Percentiles rank a stretch among this genome's conserved stretches.
Evolutionary conservation across 1,140 invertebrate species (phyloP).

Genomic region (Chrysoperla carnea): DNA sequence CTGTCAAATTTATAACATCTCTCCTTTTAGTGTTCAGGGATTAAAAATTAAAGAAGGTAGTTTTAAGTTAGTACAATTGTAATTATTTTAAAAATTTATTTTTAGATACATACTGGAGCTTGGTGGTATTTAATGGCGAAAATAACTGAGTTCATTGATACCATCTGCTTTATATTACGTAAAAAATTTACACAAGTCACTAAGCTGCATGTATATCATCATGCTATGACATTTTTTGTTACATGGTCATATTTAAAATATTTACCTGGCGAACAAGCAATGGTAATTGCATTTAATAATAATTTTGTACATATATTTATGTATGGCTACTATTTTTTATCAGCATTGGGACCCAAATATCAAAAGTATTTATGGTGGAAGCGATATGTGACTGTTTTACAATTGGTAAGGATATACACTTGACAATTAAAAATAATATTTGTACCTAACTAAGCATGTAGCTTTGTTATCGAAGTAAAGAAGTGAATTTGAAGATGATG

Average conservation of each 20-base stretch:
- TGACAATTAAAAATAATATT: not conserved
- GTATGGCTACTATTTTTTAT: conserved; percentile 57
- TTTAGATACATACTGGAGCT: conserved; percentile 24
- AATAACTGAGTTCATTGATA: conserved; percentile 43
- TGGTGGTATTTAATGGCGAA: conserved; percentile 34
- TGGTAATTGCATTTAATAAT: conserved; percentile 41
- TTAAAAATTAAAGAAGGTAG: too few relatives aligned
- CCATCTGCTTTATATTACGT: conserved; percentile 65
- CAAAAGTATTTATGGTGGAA: conserved; percentile 68
- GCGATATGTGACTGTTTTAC: conserved; percentile 57
- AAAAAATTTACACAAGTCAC: conserved; percentile 62
- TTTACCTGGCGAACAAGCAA: conserved; percentile 35
- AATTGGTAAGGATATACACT: conserved; percentile 35
- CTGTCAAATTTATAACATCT: too few relatives aligned
- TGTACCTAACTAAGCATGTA: not conserved
- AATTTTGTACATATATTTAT: conserved; percentile 57
- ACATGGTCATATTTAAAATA: conserved; percentile 37
- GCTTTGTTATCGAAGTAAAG: not conserved
- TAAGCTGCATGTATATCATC: conserved; percentile 53
- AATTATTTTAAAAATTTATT: too few relatives aligned
- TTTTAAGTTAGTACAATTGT: too few relatives aligned
- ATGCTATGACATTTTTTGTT: conserved; percentile 38
- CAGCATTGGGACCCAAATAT: conserved; percentile 46
- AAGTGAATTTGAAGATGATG: not conserved
- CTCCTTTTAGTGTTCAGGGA: too few relatives aligned